Percentiles rank a stretch among this genome's conserved stretches.
Conservation (phyloP, 2,113 vertebrate genomes). For the Zosterops borbonicus region DNA sequence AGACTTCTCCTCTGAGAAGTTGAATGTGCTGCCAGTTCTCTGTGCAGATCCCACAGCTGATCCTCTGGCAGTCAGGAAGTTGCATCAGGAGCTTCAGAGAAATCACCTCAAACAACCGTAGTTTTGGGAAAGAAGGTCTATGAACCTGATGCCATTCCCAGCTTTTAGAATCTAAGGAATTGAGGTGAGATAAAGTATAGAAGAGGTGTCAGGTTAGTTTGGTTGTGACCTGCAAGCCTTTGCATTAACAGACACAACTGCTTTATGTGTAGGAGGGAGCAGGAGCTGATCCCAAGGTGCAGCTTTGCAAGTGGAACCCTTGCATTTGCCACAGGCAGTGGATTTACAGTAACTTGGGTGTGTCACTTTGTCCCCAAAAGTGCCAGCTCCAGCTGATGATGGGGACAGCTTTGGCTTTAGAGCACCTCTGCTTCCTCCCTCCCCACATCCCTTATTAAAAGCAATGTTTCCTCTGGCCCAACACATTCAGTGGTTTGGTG, state of each 20-base stretch:
- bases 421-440: background rate
- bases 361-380: background rate
- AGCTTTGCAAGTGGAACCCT: background rate
- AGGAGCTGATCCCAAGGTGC: background rate
- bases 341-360: background rate
- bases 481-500: background rate
- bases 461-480: background rate
- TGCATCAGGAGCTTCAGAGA: background rate
- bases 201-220: background rate
- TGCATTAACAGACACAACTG: accelerated
- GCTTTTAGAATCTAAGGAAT: background rate
- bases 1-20: background rate
- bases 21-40: background rate
- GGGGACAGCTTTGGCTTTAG: background rate
- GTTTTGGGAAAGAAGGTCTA: background rate
- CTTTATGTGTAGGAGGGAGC: background rate
- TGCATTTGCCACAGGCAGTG: background rate
- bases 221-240: background rate
- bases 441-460: background rate
- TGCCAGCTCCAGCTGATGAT: background rate
- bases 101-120: background rate
- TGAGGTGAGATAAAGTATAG: background rate
- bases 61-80: background rate
- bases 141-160: background rate
- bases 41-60: background rate